Conservation (phyloP, 2,113 vertebrate genomes). For the Carlito syrichta region DNA sequence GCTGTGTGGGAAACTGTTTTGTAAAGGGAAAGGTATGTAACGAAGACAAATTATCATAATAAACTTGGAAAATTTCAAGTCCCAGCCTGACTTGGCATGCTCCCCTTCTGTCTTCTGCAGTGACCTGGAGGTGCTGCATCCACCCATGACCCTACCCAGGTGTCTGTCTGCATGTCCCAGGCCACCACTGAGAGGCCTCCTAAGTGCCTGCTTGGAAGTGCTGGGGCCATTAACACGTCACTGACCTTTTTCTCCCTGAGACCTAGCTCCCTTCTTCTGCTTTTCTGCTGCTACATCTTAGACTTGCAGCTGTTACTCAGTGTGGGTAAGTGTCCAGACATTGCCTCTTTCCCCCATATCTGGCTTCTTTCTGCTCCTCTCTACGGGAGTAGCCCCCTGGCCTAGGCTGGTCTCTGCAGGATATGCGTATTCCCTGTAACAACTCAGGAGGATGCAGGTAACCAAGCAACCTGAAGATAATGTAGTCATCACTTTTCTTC, state of each 20-base stretch:
- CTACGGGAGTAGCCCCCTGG: too few relatives aligned
- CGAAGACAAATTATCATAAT: not conserved
- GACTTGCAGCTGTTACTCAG: not conserved
- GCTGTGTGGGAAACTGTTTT: not conserved
- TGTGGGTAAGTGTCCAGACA: too few relatives aligned
- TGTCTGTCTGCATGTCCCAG: not conserved
- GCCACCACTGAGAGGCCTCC: not conserved
- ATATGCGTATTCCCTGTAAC: too few relatives aligned
- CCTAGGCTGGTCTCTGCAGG: too few relatives aligned
- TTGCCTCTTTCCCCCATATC: too few relatives aligned
- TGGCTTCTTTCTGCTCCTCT: too few relatives aligned
- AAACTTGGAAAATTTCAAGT: not conserved
- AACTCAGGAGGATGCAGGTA: too few relatives aligned
- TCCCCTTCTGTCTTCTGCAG: not conserved
- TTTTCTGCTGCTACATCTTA: not conserved
- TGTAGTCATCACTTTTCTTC: too few relatives aligned
- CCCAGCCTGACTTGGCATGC: not conserved
- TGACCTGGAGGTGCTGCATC: not conserved
- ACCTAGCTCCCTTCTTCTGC: accelerated
- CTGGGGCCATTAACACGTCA: accelerated
- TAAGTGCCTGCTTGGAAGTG: not conserved
- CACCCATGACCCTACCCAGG: too few relatives aligned
- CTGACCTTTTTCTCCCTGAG: not conserved
- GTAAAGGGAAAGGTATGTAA: not conserved
- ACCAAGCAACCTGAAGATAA: too few relatives aligned